Base-by-base conservation (phyloP, 2,113 vertebrate genomes). In the Entelurus aequoreus region DNA sequence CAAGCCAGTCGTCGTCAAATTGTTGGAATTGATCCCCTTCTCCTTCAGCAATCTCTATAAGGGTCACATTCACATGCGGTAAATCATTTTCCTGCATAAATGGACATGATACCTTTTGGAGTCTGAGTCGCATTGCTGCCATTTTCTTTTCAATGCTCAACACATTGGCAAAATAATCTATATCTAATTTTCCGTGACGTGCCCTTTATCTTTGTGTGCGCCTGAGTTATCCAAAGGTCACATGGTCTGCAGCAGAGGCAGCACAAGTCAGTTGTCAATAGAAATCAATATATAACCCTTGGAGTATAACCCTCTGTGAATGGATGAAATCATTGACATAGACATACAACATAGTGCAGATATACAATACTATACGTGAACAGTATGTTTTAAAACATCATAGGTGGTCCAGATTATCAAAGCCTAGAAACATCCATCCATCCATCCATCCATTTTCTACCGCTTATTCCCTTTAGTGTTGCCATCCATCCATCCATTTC, bases 111-210 rank as follows among this genome's bases (percentile, higher is more conserved):
- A 77, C 63, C 54, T 54, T 19, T 49, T 49, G 56, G 37, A 38
- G 53, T 14, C 65, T 50, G 28, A 72, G 67, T 38, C 16, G 65
- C 54, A 55, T 49, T 37, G 48, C 57, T n/a, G 46, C 59, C 74
- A 78, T 70, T 69, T 81, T 78, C 68, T 67, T 62, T 77, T 66
- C 65, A 12, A 53, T 15, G 57, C 64, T 57, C 56, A 12, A 54
- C 53, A 69, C 73, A 68, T 81, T 79, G 71, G 62, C 74, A 78
- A 60, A 62, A 71, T 6, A 68, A 86, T 87, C 82, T 74, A 88
- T 85, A 86, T 71, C 78, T 85, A 74, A 87, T 85, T 83, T 85
- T 68, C 78, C 61, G 69, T 69, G 81, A 68, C 6, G 19, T 81
- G 77, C 73, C 80, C 85, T 88, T 87, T 85, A 66, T 80, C 66